Conservation (phyloP, 2,113 vertebrate genomes). For the Proteles cristata region DNA sequence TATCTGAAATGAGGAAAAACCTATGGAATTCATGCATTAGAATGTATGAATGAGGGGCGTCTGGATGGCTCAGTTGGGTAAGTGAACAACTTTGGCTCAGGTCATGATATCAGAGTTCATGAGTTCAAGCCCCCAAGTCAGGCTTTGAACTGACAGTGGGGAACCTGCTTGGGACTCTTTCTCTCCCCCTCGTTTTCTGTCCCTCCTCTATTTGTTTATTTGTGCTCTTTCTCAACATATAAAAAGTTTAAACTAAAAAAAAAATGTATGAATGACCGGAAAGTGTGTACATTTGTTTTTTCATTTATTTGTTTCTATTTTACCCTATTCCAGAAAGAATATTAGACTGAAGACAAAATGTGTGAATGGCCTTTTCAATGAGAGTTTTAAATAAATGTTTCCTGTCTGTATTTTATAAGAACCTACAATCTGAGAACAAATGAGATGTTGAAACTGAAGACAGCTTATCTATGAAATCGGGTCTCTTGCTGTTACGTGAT, state of each 20-base stretch:
- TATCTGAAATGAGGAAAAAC: neutral
- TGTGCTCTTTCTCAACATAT: too few relatives aligned
- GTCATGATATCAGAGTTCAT: too few relatives aligned
- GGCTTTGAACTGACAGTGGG: too few relatives aligned
- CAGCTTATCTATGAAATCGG: slow-evolving; percentile 46
- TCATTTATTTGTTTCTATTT: neutral
- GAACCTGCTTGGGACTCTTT: too few relatives aligned
- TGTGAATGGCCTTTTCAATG: slow-evolving; percentile 21
- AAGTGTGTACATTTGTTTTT: neutral
- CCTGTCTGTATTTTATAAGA: neutral
- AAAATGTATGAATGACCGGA: neutral
- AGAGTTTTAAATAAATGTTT: slow-evolving; percentile 52
- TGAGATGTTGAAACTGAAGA: slow-evolving; percentile 46
- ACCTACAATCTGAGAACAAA: slow-evolving; percentile 47
- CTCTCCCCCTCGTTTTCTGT: too few relatives aligned
- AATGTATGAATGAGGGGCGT: neutral
- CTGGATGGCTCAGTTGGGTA: too few relatives aligned
- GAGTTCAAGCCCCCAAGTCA: too few relatives aligned
- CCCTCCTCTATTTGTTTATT: too few relatives aligned
- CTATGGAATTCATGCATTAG: neutral
- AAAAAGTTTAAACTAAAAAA: too few relatives aligned
- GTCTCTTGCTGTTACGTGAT: slow-evolving; percentile 38
- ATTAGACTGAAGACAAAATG: slow-evolving; percentile 14
- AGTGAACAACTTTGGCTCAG: too few relatives aligned
- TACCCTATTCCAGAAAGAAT: neutral